phyloP scores from a whole-genome alignment of 2,888 invertebrate species.

The Mesorhabditis spiculigera region DNA sequence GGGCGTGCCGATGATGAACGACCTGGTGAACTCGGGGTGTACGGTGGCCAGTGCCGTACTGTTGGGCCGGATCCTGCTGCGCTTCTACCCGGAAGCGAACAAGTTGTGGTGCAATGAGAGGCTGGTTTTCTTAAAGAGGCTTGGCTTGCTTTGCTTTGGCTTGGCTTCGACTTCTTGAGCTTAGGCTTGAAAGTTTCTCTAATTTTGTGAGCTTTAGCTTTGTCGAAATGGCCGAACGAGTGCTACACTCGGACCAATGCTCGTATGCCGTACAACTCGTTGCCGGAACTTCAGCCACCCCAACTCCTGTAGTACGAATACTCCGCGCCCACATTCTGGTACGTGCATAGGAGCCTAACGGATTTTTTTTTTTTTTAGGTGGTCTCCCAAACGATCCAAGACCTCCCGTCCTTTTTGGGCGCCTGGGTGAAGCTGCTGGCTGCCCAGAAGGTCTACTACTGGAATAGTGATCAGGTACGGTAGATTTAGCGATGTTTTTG shows the following conservation, averaged over 20 bases:
- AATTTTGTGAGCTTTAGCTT: constrained; percentile 32
- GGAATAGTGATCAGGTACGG: constrained; percentile 32
- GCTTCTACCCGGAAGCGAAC: neutral
- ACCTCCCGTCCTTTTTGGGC: neutral
- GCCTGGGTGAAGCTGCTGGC: constrained; percentile 33
- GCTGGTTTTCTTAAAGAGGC: neutral
- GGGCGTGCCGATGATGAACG: constrained; percentile 27
- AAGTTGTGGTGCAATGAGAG: too few species aligned
- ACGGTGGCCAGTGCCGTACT: constrained; percentile 29
- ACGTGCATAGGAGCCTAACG: constrained; percentile 9
- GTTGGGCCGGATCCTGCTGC: constrained; percentile 24
- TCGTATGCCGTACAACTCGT: constrained; percentile 50
- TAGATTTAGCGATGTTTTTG: constrained; percentile 16
- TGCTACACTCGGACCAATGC: constrained; percentile 50
- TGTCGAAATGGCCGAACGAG: constrained; percentile 40
- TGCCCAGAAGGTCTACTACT: constrained; percentile 19
- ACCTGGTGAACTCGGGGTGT: constrained; percentile 32
- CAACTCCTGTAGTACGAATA: constrained; percentile 47
- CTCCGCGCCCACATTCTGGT: constrained; percentile 45
- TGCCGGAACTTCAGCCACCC: constrained; percentile 43
- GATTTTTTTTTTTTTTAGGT: constrained; percentile 3
- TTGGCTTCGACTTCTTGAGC: neutral
- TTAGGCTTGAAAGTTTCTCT: neutral
- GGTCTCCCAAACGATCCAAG: neutral
- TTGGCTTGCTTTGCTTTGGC: neutral